A percentile compares a stretch with the other conserved stretches of the same genome.
These are phyloP conservation scores for Stegastes partitus DNA, from an alignment of 2,113 vertebrate genomes.

Conservation along the genomic window DNA sequence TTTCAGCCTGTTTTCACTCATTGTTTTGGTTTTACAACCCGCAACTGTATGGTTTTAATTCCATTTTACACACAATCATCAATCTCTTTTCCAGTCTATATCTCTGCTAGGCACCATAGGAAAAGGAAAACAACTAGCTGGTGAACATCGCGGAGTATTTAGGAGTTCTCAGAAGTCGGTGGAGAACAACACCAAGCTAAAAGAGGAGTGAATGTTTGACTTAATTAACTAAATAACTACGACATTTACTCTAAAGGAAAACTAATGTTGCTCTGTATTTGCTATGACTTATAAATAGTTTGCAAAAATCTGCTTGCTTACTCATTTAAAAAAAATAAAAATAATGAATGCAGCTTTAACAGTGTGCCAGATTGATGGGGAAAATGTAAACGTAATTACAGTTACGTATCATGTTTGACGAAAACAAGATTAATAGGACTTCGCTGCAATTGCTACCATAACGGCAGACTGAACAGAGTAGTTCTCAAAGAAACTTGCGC, in stretches of 20 bases:
- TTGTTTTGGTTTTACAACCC: background rate
- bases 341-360: background rate
- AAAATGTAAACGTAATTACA: background rate
- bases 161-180: too few species aligned
- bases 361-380: background rate
- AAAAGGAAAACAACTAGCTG: too few species aligned
- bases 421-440: background rate
- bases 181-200: too few species aligned
- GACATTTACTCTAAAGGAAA: background rate
- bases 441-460: background rate
- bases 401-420: background rate
- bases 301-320: background rate
- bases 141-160: too few species aligned
- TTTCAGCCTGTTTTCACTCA: slow-evolving; percentile 1
- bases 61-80: background rate
- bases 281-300: background rate
- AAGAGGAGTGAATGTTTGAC: too few species aligned
- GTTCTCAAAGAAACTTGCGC: background rate
- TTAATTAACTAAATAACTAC: too few species aligned
- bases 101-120: too few species aligned
- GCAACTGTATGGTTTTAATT: background rate
- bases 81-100: background rate
- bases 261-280: background rate
- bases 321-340: background rate
- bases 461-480: background rate